Evolutionary conservation across 2,113 vertebrate species (phyloP).

Genomic region (Peromyscus leucopus): DNA sequence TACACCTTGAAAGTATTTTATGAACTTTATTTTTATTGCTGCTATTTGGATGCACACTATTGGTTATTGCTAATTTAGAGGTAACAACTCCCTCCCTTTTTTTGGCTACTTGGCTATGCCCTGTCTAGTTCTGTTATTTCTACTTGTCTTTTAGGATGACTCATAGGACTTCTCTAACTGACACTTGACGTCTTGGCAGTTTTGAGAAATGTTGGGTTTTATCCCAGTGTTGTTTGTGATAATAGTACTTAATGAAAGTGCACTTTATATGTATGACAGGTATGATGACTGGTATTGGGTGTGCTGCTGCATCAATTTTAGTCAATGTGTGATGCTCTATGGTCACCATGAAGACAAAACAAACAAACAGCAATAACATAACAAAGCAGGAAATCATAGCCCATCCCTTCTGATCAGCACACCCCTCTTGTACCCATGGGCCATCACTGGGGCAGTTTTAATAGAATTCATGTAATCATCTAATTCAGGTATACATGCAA

Average conservation of each 20-base stretch:
- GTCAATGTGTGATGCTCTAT: not conserved
- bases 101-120: not conserved
- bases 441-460: not conserved
- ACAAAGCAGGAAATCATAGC: not conserved
- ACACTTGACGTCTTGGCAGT: not conserved
- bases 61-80: constrained; percentile 36
- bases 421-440: not conserved
- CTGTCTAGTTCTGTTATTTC: constrained; percentile 4
- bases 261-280: not conserved
- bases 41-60: constrained; percentile 3
- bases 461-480: not conserved
- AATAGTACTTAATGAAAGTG: not conserved
- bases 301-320: not conserved
- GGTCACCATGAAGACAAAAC: not conserved
- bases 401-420: not conserved
- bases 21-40: constrained; percentile 33
- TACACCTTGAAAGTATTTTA: not conserved
- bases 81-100: not conserved
- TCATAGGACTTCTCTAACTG: not conserved
- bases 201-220: not conserved
- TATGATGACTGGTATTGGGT: not conserved
- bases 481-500: not conserved
- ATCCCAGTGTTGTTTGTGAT: not conserved
- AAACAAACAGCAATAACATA: not conserved
- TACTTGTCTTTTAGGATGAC: not conserved